Evolutionary conservation across 2,888 invertebrate genomes (phyloP).

Genomic region (Cacoxenus indagator): DNA sequence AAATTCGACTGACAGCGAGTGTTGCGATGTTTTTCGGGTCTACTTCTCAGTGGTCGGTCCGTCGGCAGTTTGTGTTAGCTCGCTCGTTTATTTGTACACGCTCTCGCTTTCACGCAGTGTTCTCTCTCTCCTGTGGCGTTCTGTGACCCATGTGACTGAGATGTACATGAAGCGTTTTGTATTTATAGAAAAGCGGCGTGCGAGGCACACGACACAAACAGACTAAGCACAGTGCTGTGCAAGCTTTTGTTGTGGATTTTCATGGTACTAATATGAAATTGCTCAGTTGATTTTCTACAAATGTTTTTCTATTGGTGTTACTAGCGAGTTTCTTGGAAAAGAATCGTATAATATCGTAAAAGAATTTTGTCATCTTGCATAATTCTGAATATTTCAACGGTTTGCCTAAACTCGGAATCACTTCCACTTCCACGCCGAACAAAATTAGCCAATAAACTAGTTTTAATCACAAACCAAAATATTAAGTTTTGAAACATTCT

Average conservation of each 20-base stretch:
- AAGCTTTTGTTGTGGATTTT: neutral
- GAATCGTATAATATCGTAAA: no score
- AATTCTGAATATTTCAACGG: no score
- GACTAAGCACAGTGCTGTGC: constrained; percentile 42
- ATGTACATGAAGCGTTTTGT: constrained; percentile 33
- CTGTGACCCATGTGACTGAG: constrained; percentile 55
- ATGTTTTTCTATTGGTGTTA: no score
- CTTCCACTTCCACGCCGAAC: no score
- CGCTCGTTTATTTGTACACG: neutral
- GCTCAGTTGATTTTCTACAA: neutral
- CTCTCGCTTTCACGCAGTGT: neutral
- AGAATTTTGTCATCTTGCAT: no score
- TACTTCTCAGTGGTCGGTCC: constrained; percentile 15
- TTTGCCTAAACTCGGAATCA: no score
- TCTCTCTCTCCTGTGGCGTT: constrained; percentile 21
- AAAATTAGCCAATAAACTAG: no score
- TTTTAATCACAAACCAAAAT: no score
- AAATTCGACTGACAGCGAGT: constrained; percentile 47
- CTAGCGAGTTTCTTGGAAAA: no score
- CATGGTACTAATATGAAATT: neutral
- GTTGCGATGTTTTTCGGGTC: constrained; percentile 34
- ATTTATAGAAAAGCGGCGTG: constrained; percentile 55
- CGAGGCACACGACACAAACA: constrained; percentile 36
- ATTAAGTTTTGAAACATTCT: neutral
- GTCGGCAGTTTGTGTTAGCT: neutral